Base-by-base conservation (phyloP, 2,113 vertebrate genomes). In the Stigmatopora argus region DNA sequence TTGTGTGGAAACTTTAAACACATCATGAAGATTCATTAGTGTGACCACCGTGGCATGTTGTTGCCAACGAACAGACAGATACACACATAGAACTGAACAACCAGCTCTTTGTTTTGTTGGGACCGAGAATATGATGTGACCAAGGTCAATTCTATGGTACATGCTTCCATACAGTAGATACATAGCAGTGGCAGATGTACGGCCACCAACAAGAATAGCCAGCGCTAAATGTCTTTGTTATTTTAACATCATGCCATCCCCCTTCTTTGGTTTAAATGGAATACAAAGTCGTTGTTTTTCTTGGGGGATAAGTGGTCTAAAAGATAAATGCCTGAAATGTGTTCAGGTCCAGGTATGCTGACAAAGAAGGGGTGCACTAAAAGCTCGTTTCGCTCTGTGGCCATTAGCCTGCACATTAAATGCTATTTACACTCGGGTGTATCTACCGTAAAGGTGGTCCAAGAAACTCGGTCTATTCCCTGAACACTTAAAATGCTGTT, bases 1-100 rank as follows among this genome's bases (percentile, higher is more conserved):
- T 56, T 65, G 49, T 68, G 38, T 38, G 60, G 64, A 58, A 51
- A 68, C 63, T 75, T 63, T 71, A 78, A 81, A 83, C 62, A 72
- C 49, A 44, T 62, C 17, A 58, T 18, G n/a, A 13, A 19, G 62
- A 48, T 55, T 55, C 62, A 46, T 75, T 49, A 52, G 65, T 62
- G 52, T 8, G 31, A 61, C 63, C 48, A 49, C 26, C 58, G 62
- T 46, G 18, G 41, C 51, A 26, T 55, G 26, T 62, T 51, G 62
- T 57, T 66, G 35, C 31, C 41, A 69, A 18, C 56, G 38, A 51
- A 60, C 48, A 44, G 10, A 52, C 52, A 26, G 11, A 26, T 12
- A 55, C 52, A 51, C 51, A 23, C 51, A 23, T 19, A 52, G 2
- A 21, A 1, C 2, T 13, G 23, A 9, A 53, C 11, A 12, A 21